A percentile compares a stretch with the other conserved stretches of the same genome.
These are phyloP conservation scores for Dicyrtomina minuta DNA, from an alignment of 2,888 invertebrate species.

Conservation along the genomic window DNA sequence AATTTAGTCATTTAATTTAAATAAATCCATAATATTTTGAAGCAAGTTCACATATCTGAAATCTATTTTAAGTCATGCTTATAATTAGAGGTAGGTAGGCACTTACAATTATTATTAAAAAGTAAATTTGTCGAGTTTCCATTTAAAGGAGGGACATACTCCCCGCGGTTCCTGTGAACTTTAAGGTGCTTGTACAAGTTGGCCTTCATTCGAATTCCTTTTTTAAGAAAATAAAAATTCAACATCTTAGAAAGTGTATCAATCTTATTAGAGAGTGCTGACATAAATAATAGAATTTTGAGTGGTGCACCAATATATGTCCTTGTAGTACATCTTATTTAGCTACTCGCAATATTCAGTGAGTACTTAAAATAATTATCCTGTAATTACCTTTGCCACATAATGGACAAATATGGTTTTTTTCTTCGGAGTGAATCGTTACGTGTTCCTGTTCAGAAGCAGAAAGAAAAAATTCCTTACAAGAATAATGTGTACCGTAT, in stretches of 20 bases:
- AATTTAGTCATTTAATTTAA: too few species aligned
- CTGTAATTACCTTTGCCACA: conserved; percentile 26
- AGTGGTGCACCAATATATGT: too few species aligned
- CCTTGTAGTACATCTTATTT: too few species aligned
- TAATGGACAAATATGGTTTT: conserved; percentile 37
- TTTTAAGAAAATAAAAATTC: background rate
- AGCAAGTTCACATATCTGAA: too few species aligned
- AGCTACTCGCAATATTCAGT: too few species aligned
- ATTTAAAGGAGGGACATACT: conserved; percentile 36
- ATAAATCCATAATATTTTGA: too few species aligned
- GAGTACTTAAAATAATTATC: too few species aligned
- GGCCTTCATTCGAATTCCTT: conserved; percentile 40
- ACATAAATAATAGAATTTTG: too few species aligned
- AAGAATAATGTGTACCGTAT: background rate
- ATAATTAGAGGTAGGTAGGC: too few species aligned
- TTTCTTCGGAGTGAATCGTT: conserved; percentile 37
- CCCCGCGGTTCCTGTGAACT: conserved; percentile 40
- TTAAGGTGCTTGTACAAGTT: conserved; percentile 41
- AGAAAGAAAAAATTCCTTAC: too few species aligned
- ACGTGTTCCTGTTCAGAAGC: conserved; percentile 38
- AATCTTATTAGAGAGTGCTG: too few species aligned
- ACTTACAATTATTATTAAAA: conserved; percentile 26
- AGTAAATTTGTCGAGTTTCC: conserved; percentile 18
- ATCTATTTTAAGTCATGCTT: too few species aligned
- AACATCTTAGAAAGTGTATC: background rate